Evolutionary conservation across 2,888 invertebrate species (phyloP), one percentile per base, ranked within the genome.

Genomic region (Bombylius discolor): DNA sequence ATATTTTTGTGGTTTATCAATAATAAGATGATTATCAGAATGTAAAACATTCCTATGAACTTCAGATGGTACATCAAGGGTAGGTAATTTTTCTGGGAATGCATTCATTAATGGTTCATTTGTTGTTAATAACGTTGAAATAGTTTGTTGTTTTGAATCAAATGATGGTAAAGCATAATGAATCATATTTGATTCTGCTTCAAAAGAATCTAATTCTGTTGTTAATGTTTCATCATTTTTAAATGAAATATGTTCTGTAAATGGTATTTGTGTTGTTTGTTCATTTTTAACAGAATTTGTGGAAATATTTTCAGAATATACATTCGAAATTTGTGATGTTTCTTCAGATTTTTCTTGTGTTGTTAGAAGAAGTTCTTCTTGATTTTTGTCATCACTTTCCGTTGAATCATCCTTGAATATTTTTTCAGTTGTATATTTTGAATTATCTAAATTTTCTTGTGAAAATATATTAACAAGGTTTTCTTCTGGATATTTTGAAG

Each of bases 111-210:
- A 36, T 11, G 8, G 11, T 4, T 11, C 11, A 11, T 8, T 42
- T 42, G 55, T 50, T 9, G 33, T 55, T 32, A 36, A 34, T 8
- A 46, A 13, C n/a, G 23, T n/a, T 31, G 36, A 50, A 3, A 46
- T 33, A 34, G 4, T 12, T 39, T 51, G 51, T 14, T 48, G 51
- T 23, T 14, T 14, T 6, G 36, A 36, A 6, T 5, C 5, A 6
- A 8, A 5, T 8, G 36, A 36, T 36, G 36, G 9, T 42, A 42
- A 11, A 42, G 39, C 8, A 42, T 42, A 42, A 42, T 42, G 33
- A 23, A 58, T 49, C n/a, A 58, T 32, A 47, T 57, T 58, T 9
- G 58, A 56, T 54, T 57, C 60, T n/a, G 57, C 57, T 42, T 55
- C 44, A 39, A 50, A 53, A 14, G 52, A 50, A 44, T 58, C 58